Percentiles rank a stretch among this genome's conserved stretches.
phyloP scores from a whole-genome alignment of 2,113 vertebrate species.

The Hydropotes inermis region DNA sequence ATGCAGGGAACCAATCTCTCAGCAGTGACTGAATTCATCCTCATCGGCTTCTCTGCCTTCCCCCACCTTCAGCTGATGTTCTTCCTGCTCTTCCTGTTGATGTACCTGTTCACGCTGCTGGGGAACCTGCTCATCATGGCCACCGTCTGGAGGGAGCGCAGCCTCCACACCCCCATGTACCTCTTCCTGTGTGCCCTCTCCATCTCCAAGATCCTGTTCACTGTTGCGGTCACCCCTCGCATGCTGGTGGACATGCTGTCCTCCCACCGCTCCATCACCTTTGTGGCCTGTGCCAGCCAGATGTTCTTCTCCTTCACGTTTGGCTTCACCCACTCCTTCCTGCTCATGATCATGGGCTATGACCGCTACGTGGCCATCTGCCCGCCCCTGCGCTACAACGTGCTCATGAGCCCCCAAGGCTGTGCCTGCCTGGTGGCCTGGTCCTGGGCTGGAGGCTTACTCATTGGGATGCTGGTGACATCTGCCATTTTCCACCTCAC shows the following conservation, averaged over 20 bases:
- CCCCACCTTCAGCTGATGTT: not conserved
- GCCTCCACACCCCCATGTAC: not conserved
- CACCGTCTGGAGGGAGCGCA: rapidly evolving
- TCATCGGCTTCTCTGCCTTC: conserved; percentile 58
- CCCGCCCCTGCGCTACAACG: not conserved
- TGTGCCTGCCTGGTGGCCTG: not conserved
- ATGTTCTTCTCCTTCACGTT: not conserved
- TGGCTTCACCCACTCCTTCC: not conserved
- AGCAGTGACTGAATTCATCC: not conserved
- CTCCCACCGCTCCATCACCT: not conserved
- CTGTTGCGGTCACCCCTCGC: not conserved
- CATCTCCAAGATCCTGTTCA: rapidly evolving
- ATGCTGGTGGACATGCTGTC: not conserved
- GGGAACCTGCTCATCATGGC: not conserved
- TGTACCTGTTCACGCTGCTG: not conserved
- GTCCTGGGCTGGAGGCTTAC: not conserved
- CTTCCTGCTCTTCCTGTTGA: not conserved
- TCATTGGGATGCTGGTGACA: not conserved
- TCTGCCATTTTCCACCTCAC: not conserved
- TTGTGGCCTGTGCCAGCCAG: not conserved
- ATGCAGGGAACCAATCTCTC: conserved; percentile 13
- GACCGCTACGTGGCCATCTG: not conserved
- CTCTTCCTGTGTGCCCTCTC: not conserved
- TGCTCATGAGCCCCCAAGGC: not conserved
- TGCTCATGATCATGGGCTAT: not conserved